Evolutionary conservation across 2,888 invertebrate species (phyloP).

Genomic region (Andrena hattorfiana): DNA sequence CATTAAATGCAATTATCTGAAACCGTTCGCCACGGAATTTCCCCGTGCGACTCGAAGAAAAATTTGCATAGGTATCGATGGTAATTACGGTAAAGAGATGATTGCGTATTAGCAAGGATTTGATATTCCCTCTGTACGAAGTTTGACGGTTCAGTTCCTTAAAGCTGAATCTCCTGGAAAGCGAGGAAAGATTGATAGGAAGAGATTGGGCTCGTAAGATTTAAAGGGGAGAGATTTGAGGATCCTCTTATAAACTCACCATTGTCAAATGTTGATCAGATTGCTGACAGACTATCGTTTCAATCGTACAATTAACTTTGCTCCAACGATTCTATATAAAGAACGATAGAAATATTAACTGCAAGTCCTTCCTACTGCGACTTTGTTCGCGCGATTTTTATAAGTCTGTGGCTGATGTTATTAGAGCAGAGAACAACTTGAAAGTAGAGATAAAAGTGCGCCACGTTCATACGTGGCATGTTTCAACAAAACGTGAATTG

Average conservation of each 20-base stretch:
- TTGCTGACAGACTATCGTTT: too few relatives aligned
- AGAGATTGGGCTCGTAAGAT: slow-evolving; percentile 1
- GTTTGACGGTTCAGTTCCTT: background rate
- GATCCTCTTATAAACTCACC: background rate
- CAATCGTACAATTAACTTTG: too few relatives aligned
- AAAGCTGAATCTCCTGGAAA: background rate
- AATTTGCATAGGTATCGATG: background rate
- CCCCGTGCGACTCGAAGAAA: background rate
- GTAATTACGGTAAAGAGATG: background rate
- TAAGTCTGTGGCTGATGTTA: too few relatives aligned
- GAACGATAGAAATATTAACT: too few relatives aligned
- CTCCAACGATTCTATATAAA: too few relatives aligned
- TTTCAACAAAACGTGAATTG: too few relatives aligned
- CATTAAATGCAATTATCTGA: background rate
- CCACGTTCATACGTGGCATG: too few relatives aligned
- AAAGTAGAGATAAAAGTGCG: too few relatives aligned
- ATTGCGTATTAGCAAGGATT: background rate
- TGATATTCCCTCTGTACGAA: background rate
- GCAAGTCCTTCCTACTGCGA: too few relatives aligned
- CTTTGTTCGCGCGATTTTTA: too few relatives aligned
- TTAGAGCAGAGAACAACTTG: too few relatives aligned
- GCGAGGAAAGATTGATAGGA: background rate
- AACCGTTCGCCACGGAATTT: background rate
- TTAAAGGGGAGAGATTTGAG: slow-evolving; percentile 22
- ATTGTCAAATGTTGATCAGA: background rate